phyloP scores from a whole-genome alignment of 2,113 vertebrate genomes.

The Apteryx owenii region DNA sequence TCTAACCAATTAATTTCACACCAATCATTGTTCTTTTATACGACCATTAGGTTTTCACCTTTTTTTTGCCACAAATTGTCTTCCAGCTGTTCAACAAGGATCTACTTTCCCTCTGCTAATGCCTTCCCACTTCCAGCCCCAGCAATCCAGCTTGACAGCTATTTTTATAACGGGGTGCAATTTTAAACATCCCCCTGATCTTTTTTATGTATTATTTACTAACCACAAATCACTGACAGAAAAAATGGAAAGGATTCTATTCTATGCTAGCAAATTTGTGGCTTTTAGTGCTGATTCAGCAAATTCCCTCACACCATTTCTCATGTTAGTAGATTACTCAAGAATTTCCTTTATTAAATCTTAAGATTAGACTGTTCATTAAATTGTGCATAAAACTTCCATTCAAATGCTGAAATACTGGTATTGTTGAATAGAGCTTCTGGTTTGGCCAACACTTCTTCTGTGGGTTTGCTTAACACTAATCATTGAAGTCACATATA shows the following conservation, averaged over 20 bases:
- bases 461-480: not conserved
- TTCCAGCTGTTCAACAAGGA: not conserved
- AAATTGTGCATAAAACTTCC: not conserved
- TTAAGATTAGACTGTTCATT: not conserved
- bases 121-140: not conserved
- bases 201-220: conserved; percentile 42
- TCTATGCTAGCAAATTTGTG: not conserved
- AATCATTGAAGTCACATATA: not conserved
- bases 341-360: not conserved
- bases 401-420: not conserved
- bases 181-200: conserved; percentile 1
- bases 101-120: not conserved
- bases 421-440: not conserved
- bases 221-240: not conserved
- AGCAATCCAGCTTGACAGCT: not conserved
- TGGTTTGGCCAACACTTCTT: not conserved
- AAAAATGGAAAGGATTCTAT: not conserved
- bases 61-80: not conserved
- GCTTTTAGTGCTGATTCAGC: conserved; percentile 16
- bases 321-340: not conserved
- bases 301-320: not conserved
- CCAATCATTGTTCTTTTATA: not conserved
- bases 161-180: conserved; percentile 16
- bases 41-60: not conserved
- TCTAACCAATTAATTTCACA: conserved; percentile 36